Evolutionary conservation across 2,888 invertebrate genomes (phyloP), one percentile per base, ranked within the genome.

Genomic region (Platynereis dumerilii): DNA sequence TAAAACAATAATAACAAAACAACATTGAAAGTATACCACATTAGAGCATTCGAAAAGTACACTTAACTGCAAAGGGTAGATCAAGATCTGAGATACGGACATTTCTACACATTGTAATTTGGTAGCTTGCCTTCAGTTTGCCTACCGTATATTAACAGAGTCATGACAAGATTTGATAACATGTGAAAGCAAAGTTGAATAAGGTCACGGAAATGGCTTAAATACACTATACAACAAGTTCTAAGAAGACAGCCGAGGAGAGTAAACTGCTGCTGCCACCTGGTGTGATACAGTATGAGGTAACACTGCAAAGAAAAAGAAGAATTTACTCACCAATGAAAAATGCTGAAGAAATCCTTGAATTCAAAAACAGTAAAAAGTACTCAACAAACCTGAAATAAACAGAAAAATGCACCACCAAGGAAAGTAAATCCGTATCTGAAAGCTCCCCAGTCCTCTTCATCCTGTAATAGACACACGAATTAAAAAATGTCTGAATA

Each of bases 121-220:
- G 34, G 34, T 7, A 34, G 34, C 12, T 34, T 34, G 12, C 34
- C 34, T 34, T 34, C 34, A 34, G 34, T 34, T 12, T 34, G 5
- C 34, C 34, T 34, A 12, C 34, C 12, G 2, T 60, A 29, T 22
- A 67, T 65, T 5, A 65, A 34, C 3, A 58, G 20, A n/a, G 64
- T 61, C 2, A 64, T 58, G 45, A 61, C 60, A 12, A 57, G 29
- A 7, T 65, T 58, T 2, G 58, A 42, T 2, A 26, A 15, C 53
- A 65, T 28, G 61, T 65, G 64, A 39, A 67, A 67, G 2, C 28
- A 2, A 10, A 65, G 60, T 45, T 67, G 67, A 22, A 61, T 20
- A n/a, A 53, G 17, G 55, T 67, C 61, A 2, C 67, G 45, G 34
- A 65, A 67, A 3, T 55, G 45, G 17, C 44, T 24, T 20, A 67